phyloP scores from a whole-genome alignment of 2,888 invertebrate species.

The Sesamia inferens region DNA sequence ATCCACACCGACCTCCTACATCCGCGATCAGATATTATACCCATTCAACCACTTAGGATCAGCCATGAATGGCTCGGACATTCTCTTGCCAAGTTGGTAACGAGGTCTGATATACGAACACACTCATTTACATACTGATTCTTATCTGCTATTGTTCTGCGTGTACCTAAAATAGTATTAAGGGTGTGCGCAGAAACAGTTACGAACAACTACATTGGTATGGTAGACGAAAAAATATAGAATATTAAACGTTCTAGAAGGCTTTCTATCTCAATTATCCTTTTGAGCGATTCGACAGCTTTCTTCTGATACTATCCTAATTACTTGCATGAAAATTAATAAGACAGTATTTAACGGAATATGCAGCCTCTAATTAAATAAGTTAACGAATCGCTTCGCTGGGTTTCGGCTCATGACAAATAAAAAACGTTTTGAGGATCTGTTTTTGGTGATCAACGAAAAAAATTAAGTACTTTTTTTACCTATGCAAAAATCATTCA shows the following conservation, averaged over 20 bases:
- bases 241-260: background rate
- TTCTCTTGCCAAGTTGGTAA: conserved; percentile 62
- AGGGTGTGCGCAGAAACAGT: conserved; percentile 50
- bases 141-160: conserved; percentile 72
- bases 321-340: background rate
- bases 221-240: background rate
- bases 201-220: conserved; percentile 9
- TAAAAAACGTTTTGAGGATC: background rate
- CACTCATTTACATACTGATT: conserved; percentile 72
- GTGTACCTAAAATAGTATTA: conserved; percentile 48
- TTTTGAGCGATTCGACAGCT: background rate
- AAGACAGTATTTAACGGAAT: background rate
- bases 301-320: background rate
- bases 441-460: background rate
- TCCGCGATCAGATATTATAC: conserved; percentile 43
- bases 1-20: conserved; percentile 29
- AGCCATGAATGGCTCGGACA: conserved; percentile 55
- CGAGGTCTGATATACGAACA: conserved; percentile 56
- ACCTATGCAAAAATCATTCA: background rate
- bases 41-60: conserved; percentile 57
- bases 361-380: background rate
- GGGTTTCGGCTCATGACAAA: background rate
- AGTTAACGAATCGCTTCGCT: background rate
- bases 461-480: background rate
- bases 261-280: background rate